These are phyloP conservation scores for Diarsia mendica DNA, from an alignment of 2,888 invertebrate genomes.

Conservation along the genomic window DNA sequence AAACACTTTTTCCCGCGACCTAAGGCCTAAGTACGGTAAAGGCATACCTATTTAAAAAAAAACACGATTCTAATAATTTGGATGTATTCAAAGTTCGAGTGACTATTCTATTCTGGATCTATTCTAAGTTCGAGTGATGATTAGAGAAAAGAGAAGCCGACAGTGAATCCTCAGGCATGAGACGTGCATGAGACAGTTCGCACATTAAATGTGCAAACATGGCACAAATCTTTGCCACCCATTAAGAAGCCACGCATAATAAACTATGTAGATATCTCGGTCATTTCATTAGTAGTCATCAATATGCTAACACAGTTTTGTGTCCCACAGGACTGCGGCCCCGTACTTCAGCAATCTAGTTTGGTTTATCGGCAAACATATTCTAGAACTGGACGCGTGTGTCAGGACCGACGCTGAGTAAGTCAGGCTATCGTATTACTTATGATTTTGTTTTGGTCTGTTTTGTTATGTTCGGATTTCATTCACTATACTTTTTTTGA, in stretches of 20 bases:
- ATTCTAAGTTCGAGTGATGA: too few species aligned
- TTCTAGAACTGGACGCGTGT: conserved; percentile 98
- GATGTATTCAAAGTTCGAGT: too few species aligned
- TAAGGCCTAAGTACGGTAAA: too few species aligned
- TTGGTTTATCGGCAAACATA: conserved; percentile 99
- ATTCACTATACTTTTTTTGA: neutral
- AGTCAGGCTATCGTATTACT: conserved; percentile 81
- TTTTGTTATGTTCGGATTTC: conserved; percentile 60
- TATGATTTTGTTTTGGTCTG: conserved; percentile 58
- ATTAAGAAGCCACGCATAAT: conserved; percentile 31
- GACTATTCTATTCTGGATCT: too few species aligned
- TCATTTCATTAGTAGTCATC: conserved; percentile 36
- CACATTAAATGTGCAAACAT: neutral
- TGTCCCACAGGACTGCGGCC: conserved; percentile 94
- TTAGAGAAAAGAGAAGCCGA: too few species aligned
- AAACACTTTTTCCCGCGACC: too few species aligned
- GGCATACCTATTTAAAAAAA: too few species aligned
- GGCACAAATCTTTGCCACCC: neutral
- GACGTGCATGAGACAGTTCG: too few species aligned
- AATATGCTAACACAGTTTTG: conserved; percentile 36
- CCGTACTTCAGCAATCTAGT: conserved; percentile 99
- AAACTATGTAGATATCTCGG: conserved; percentile 17
- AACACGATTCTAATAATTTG: too few species aligned
- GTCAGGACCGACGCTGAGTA: conserved; percentile 98
- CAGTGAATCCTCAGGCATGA: neutral